Base-by-base conservation (phyloP, 2,797 vertebrate genomes). In the Pseudochaenichthys georgianus region DNA sequence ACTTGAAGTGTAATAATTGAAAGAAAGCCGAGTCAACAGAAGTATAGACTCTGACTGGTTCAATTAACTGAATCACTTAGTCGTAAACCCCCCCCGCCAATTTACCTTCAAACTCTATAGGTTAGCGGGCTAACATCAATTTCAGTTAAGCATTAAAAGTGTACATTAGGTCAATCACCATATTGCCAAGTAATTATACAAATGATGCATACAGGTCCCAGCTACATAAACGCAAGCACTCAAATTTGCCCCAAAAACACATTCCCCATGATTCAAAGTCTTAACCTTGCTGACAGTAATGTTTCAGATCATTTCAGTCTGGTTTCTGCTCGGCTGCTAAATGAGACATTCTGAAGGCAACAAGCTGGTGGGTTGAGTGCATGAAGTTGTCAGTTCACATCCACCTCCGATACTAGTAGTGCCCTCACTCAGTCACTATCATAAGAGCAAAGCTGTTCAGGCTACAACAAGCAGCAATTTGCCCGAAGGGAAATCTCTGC, bases 261-360 rank as follows among this genome's bases (percentile, higher is more conserved):
- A 54, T 10, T 68, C 31, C 13, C 11, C 2, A 31, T 28, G 60
- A 70, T 80, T 77, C 41, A 57, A 28, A 55, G 28, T 64, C 23
- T 72, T 72, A 68, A 66, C 13, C 4, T 65, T 54, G 9, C 63
- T 84, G 77, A 85, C 75, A 69, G 43, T 88, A 83, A 88, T 86
- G 55, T 76, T 58, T 73, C 53, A 21, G 59, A 88, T 58, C 82
- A 55, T 74, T 81, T 80, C 75, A 84, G 57, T 83, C 73, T 75
- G 80, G 73, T 88, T 90, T 92, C 87, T 91, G 87, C 75, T 92
- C 82, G 73, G 11, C 74, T 90, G 88, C 82, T 80, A 82, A 89
- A 90, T 83, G 45, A 89, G 86, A 90, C 68, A 81, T 88, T 87
- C 79, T 84, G 75, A 78, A 84, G 76, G 73, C 83, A 90, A 87